These are phyloP conservation scores for Puma concolor DNA, from an alignment of 2,113 vertebrate species.

Conservation along the genomic window DNA sequence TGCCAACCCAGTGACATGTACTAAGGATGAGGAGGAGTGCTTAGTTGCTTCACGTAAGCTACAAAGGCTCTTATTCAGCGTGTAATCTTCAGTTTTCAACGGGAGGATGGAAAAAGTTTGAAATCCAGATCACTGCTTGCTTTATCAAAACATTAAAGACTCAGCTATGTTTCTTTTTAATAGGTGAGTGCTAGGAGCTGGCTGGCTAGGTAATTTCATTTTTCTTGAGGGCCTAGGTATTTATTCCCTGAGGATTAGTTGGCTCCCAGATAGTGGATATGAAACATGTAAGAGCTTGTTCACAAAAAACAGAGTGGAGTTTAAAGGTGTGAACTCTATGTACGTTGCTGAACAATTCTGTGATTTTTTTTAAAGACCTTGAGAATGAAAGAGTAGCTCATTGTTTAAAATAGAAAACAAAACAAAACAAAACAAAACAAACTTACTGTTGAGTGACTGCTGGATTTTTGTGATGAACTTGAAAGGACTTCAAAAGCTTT, in stretches of 20 bases:
- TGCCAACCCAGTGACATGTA: background rate
- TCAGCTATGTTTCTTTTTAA: background rate
- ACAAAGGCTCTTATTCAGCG: background rate
- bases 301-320: background rate
- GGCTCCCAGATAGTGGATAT: background rate
- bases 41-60: background rate
- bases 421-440: background rate
- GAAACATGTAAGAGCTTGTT: background rate
- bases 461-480: background rate
- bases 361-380: background rate
- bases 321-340: background rate
- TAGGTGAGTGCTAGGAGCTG: background rate
- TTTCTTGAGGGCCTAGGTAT: background rate
- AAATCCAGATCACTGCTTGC: background rate
- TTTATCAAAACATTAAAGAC: slow-evolving; percentile 13
- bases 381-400: background rate
- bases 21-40: background rate
- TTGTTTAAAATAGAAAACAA: slow-evolving; percentile 5
- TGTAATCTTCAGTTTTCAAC: background rate
- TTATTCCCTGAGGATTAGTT: slow-evolving; percentile 5
- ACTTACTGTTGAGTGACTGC: background rate
- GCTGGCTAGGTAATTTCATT: background rate
- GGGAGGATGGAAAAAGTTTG: background rate
- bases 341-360: background rate
- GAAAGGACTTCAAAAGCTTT: background rate